Conservation (phyloP, 2,888 invertebrate species). For the Noctua pronuba region DNA sequence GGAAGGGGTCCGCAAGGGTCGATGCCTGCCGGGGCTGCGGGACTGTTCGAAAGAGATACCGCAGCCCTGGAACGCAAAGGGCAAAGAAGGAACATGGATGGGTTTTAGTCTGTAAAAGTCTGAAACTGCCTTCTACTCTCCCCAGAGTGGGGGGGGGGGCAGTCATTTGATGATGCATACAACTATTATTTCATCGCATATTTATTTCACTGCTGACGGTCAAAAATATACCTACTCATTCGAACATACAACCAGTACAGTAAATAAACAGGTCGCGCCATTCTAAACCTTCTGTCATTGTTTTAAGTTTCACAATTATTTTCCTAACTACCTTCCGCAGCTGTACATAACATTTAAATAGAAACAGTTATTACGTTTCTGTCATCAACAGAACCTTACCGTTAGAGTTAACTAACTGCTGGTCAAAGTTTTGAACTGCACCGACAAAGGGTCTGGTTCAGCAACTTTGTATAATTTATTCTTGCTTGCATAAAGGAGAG, state of each 20-base stretch:
- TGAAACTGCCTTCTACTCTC: too few relatives aligned
- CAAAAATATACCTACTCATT: not conserved
- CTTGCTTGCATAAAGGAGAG: not conserved
- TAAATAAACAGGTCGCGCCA: not conserved
- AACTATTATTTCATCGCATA: too few relatives aligned
- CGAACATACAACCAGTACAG: not conserved
- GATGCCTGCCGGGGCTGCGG: too few relatives aligned
- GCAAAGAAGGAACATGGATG: too few relatives aligned
- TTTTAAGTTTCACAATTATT: not conserved
- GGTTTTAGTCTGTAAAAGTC: too few relatives aligned
- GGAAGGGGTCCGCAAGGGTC: too few relatives aligned
- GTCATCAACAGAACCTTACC: slow-evolving; percentile 28
- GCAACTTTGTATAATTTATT: slow-evolving; percentile 6
- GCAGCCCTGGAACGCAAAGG: too few relatives aligned
- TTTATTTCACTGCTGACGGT: too few relatives aligned
- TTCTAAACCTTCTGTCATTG: not conserved
- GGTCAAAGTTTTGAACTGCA: slow-evolving; percentile 25
- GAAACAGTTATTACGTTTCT: not conserved
- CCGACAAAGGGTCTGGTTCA: not conserved
- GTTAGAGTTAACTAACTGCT: not conserved
- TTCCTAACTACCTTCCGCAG: not conserved
- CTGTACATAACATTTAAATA: not conserved
- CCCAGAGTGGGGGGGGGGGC: too few relatives aligned
- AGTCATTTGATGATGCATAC: too few relatives aligned
- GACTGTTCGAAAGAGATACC: too few relatives aligned